phyloP scores from a whole-genome alignment of 2,113 vertebrate species.

The Poicephalus gulielmi region DNA sequence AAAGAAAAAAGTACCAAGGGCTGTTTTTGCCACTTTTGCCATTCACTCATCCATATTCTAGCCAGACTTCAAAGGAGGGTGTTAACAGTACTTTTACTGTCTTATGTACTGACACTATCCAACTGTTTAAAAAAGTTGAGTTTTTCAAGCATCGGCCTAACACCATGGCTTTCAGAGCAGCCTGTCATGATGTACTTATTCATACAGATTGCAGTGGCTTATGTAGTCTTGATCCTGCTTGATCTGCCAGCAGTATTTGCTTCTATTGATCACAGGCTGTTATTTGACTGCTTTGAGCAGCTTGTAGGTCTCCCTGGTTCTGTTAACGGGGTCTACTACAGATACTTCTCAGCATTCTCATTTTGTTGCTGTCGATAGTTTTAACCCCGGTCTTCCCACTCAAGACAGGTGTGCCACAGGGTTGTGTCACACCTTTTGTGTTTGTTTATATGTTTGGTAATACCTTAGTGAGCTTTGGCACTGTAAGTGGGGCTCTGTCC shows the following conservation, averaged over 20 bases:
- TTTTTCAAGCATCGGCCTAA: conserved; percentile 20
- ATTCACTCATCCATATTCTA: not conserved
- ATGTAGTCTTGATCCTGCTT: conserved; percentile 64
- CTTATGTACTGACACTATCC: not conserved
- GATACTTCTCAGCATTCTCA: not conserved
- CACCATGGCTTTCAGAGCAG: conserved; percentile 25
- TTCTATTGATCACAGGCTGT: conserved; percentile 63
- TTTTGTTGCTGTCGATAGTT: conserved; percentile 18
- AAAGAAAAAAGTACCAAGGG: not conserved
- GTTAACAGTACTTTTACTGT: not conserved
- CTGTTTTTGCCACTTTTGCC: not conserved
- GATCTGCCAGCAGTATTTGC: conserved; percentile 64
- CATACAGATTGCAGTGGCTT: conserved; percentile 66
- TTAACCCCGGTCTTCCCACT: not conserved
- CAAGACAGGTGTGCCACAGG: not conserved
- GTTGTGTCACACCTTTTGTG: not conserved
- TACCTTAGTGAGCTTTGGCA: not conserved
- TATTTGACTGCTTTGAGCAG: conserved; percentile 57
- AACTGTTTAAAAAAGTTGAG: conserved; percentile 28
- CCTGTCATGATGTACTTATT: conserved; percentile 59
- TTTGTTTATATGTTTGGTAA: not conserved
- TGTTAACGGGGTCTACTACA: not conserved
- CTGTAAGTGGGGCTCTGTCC: not conserved
- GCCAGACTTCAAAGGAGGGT: not conserved
- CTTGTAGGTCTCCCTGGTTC: conserved; percentile 52